Percentiles rank a stretch among this genome's conserved stretches.
These are phyloP conservation scores for Rhinichthys klamathensis DNA, from an alignment of 2,113 vertebrate genomes.

Conservation along the genomic window DNA sequence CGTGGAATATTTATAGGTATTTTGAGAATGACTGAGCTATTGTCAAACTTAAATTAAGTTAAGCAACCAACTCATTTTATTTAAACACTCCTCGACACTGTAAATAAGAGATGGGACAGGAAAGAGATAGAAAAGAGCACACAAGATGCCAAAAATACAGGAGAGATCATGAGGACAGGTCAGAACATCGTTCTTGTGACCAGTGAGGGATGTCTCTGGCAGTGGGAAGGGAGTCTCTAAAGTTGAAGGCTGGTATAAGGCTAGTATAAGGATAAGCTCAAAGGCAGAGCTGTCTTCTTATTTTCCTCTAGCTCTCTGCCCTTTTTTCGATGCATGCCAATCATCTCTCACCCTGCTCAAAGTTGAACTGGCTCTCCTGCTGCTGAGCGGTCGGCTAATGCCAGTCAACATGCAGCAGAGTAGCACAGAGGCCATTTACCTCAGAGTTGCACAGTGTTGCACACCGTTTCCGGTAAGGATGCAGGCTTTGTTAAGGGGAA, in stretches of 20 bases:
- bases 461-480: not conserved
- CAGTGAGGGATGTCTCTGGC: constrained; percentile 48
- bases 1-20: too few species aligned
- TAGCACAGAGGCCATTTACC: constrained; percentile 58
- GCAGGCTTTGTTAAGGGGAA: constrained; percentile 24
- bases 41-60: too few species aligned
- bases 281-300: constrained; percentile 57
- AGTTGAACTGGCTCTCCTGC: constrained; percentile 59
- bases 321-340: constrained; percentile 59
- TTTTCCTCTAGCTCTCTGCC: constrained; percentile 12
- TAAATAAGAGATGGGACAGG: constrained; percentile 43
- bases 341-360: constrained; percentile 60
- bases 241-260: constrained; percentile 65
- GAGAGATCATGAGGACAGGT: not conserved
- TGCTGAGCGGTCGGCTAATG: constrained; percentile 24
- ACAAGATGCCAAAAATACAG: constrained; percentile 63
- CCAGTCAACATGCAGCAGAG: constrained; percentile 38
- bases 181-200: constrained; percentile 46
- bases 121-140: constrained; percentile 53
- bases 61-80: too few species aligned
- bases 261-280: constrained; percentile 65
- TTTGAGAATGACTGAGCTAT: too few species aligned
- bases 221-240: constrained; percentile 51
- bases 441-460: constrained; percentile 57
- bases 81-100: too few species aligned